These are phyloP conservation scores for Antheraea pernyi DNA, from an alignment of 1,140 invertebrate genomes.

Conservation along the genomic window DNA sequence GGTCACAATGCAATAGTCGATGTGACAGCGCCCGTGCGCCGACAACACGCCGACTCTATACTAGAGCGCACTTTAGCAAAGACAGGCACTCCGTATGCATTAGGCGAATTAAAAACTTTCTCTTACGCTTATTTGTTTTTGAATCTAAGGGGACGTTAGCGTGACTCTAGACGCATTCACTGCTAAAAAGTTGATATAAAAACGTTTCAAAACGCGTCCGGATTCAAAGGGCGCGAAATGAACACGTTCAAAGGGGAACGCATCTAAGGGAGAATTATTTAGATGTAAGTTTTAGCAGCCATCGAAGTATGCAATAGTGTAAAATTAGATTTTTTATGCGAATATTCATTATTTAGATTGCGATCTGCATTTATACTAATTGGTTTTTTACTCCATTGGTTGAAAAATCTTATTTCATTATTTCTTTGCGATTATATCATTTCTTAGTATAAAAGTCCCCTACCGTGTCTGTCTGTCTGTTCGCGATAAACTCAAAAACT, in stretches of 20 bases:
- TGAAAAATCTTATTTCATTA: too few species aligned
- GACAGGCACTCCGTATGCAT: constrained; percentile 61
- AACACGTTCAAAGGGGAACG: constrained; percentile 60
- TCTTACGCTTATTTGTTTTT: constrained; percentile 58
- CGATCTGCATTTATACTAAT: too few species aligned
- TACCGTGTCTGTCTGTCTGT: too few species aligned
- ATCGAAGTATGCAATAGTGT: not conserved
- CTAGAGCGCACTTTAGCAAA: constrained; percentile 58
- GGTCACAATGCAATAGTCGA: constrained; percentile 61
- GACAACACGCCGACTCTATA: constrained; percentile 45
- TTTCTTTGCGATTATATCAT: too few species aligned
- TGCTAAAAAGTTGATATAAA: constrained; percentile 56
- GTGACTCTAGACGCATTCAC: constrained; percentile 39
- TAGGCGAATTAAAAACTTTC: constrained; percentile 75
- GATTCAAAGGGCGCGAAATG: constrained; percentile 60
- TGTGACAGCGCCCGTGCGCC: constrained; percentile 47
- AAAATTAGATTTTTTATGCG: too few species aligned
- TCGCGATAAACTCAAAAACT: too few species aligned
- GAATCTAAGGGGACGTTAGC: constrained; percentile 41
- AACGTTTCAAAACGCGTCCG: constrained; percentile 53
- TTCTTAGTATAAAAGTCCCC: too few species aligned
- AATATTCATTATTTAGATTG: too few species aligned
- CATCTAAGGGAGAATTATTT: constrained; percentile 24
- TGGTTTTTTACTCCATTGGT: too few species aligned
- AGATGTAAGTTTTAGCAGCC: not conserved